A percentile compares a stretch with the other conserved stretches of the same genome.
These are phyloP conservation scores for Cyclophora punctaria DNA, from an alignment of 2,888 invertebrate species.

Conservation along the genomic window DNA sequence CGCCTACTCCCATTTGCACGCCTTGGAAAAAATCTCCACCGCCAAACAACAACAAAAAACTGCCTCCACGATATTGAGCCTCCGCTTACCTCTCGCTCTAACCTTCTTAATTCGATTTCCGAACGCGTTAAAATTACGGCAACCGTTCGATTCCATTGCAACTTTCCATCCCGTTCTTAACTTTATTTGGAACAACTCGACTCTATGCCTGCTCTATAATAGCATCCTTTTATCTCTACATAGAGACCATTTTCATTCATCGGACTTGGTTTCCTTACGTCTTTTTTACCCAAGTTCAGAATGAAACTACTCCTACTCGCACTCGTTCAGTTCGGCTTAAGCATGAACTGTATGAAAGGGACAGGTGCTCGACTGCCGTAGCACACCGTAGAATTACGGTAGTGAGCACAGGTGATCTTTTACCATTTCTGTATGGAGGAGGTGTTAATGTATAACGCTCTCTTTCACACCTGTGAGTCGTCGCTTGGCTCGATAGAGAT, in stretches of 20 bases:
- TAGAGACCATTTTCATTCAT: conserved; percentile 26
- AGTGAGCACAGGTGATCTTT: conserved; percentile 76
- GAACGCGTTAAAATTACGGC: conserved; percentile 70
- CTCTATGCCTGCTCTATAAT: conserved; percentile 2
- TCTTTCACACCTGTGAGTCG: conserved; percentile 38
- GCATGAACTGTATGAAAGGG: conserved; percentile 73
- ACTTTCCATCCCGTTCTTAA: conserved; percentile 65
- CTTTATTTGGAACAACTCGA: conserved; percentile 21
- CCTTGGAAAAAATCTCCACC: conserved; percentile 70
- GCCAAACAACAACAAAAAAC: conserved; percentile 71
- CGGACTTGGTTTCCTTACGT: conserved; percentile 19
- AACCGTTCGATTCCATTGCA: conserved; percentile 62
- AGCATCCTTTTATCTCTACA: not conserved
- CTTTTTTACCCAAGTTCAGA: conserved; percentile 27
- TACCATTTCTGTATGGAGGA: conserved; percentile 56
- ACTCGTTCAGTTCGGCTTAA: conserved; percentile 69
- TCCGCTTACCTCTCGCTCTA: conserved; percentile 69
- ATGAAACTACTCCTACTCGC: conserved; percentile 72
- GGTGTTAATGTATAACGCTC: conserved; percentile 60
- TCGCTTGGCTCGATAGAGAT: conserved; percentile 32
- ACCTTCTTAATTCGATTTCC: conserved; percentile 72
- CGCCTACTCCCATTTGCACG: conserved; percentile 74
- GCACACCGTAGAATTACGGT: conserved; percentile 66
- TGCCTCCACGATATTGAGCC: conserved; percentile 57
- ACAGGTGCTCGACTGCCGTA: conserved; percentile 65